Evolutionary conservation across 2,888 invertebrate genomes (phyloP).

Genomic region (Drosophila buzzatii): DNA sequence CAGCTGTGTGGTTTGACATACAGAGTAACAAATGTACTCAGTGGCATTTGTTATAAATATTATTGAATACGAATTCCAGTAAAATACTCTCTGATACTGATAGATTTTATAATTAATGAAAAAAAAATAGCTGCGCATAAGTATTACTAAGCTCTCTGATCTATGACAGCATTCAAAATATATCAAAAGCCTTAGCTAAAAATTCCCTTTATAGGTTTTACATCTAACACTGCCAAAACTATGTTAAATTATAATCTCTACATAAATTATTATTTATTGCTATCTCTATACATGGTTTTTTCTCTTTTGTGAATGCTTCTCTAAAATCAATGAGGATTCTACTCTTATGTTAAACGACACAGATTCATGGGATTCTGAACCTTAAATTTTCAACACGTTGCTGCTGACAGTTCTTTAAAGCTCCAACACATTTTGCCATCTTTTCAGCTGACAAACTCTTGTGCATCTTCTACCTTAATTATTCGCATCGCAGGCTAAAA

Average conservation of each 20-base stretch:
- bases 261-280: neutral
- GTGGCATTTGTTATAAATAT: neutral
- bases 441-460: conserved; percentile 35
- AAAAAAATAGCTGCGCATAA: neutral
- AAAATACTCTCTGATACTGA: neutral
- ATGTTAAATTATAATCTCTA: neutral
- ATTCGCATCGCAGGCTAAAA: conserved; percentile 34
- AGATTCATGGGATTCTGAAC: conserved; percentile 7
- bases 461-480: conserved; percentile 56
- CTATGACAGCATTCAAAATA: no score
- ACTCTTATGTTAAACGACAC: conserved; percentile 6
- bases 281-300: neutral
- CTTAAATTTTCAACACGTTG: conserved; percentile 6
- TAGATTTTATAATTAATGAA: neutral
- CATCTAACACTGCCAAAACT: neutral
- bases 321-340: neutral
- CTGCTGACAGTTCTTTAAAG: conserved; percentile 34
- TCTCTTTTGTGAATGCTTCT: neutral
- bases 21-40: neutral
- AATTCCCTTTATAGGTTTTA: neutral
- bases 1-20: neutral
- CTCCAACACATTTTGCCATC: conserved; percentile 39
- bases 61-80: neutral
- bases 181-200: neutral
- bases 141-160: neutral